These are phyloP conservation scores for Rhabdornis inornatus DNA, from an alignment of 2,113 vertebrate genomes.

Conservation along the genomic window DNA sequence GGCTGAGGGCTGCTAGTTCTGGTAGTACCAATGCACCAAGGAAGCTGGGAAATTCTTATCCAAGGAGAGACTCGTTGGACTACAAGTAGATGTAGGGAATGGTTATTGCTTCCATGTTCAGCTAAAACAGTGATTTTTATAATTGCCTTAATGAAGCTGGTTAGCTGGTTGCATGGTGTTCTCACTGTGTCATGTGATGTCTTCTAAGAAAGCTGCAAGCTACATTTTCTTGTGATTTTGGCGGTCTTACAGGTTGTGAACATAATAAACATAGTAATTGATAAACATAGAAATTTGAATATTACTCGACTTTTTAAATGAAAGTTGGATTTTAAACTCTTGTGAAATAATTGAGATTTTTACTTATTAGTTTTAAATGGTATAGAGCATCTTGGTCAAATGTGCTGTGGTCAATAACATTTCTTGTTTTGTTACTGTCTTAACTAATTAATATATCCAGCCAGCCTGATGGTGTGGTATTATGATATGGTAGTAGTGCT, in stretches of 20 bases:
- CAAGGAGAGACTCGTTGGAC: background rate
- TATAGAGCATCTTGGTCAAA: background rate
- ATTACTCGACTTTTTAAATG: background rate
- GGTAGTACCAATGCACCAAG: background rate
- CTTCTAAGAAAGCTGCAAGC: background rate
- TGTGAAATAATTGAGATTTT: background rate
- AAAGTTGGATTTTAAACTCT: background rate
- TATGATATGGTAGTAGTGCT: background rate
- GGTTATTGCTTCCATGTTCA: background rate
- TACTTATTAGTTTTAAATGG: background rate
- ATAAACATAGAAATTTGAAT: background rate
- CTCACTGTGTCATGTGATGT: background rate
- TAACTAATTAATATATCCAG: background rate
- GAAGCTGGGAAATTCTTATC: background rate
- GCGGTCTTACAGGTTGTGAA: background rate
- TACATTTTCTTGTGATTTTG: background rate
- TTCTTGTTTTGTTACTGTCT: background rate
- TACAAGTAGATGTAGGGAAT: background rate
- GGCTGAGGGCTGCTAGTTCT: background rate
- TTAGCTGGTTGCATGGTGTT: background rate
- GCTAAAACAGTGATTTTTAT: background rate
- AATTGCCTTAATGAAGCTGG: background rate
- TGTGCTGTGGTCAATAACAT: background rate
- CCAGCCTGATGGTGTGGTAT: background rate
- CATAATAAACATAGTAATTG: background rate